Evolutionary conservation across 2,113 vertebrate species (phyloP).

Genomic region (Hydrochoerus hydrochaeris): DNA sequence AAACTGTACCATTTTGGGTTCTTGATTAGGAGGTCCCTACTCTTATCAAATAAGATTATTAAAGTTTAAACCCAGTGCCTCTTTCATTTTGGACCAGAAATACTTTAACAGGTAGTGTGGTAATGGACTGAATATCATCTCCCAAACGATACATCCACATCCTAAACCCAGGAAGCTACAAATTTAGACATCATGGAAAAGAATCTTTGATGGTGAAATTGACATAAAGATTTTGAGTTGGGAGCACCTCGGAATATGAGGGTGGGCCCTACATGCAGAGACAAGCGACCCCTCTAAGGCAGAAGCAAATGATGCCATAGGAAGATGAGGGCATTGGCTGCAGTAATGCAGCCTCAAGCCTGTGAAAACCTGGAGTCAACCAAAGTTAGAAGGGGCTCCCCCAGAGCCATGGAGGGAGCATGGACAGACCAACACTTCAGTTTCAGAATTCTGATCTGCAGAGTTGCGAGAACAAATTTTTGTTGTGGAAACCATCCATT

Average conservation of each 20-base stretch:
- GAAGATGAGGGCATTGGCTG: fast-evolving
- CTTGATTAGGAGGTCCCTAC: neutral
- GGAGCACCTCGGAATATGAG: neutral
- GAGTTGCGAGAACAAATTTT: neutral
- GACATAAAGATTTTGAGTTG: neutral
- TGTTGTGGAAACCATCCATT: neutral
- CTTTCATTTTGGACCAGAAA: neutral
- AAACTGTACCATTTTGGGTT: neutral
- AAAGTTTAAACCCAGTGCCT: neutral
- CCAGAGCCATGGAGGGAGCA: neutral
- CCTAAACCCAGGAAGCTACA: neutral
- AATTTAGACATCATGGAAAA: neutral
- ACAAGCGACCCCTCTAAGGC: neutral
- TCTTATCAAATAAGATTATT: neutral
- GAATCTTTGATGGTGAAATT: neutral
- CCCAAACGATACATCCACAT: neutral
- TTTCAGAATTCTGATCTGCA: neutral
- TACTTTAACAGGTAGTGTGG: neutral
- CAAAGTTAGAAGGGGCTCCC: neutral
- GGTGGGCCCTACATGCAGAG: neutral
- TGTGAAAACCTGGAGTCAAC: neutral
- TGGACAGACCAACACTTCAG: neutral
- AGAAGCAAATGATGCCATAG: neutral
- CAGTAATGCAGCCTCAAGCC: neutral
- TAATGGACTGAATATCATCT: neutral